Evolutionary conservation across 23 tunicate species (phyloP).

Genomic region (Diplosoma virens): DNA sequence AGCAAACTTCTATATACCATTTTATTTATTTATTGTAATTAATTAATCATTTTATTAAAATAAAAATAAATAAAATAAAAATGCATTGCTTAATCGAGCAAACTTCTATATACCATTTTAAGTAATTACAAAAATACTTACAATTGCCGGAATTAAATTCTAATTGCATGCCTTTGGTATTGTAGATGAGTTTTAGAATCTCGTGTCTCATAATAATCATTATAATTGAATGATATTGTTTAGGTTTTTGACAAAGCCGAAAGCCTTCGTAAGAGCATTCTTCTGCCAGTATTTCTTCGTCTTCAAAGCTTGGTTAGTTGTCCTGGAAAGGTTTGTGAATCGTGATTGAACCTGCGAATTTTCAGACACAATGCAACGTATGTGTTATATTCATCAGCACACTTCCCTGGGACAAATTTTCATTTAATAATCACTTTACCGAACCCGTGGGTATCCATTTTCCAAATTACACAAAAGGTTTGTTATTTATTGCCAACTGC

Average conservation of each 20-base stretch:
- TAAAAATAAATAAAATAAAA: no score
- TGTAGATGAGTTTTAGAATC: no score
- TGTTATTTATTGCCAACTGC: not conserved
- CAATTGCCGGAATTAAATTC: no score
- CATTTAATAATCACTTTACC: constrained; percentile 14
- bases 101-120: no score
- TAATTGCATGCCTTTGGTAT: no score
- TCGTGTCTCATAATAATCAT: no score
- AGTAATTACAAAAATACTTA: no score
- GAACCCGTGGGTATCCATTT: constrained; percentile 55
- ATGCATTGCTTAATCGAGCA: no score
- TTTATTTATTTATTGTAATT: no score
- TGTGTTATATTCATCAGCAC: constrained; percentile 63
- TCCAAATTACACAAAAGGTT: constrained; percentile 79
- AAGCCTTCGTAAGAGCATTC: constrained; percentile 20
- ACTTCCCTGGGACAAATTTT: constrained; percentile 82
- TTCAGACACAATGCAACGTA: constrained; percentile 59
- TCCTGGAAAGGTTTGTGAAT: not conserved
- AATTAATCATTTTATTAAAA: no score
- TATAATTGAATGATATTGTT: constrained; percentile 5
- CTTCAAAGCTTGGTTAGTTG: constrained; percentile 69
- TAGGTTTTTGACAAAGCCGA: constrained; percentile 84
- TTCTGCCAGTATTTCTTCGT: constrained; percentile 49
- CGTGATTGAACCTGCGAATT: not conserved
- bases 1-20: not conserved